A percentile compares a stretch with the other conserved stretches of the same genome.
Conservation (phyloP, 2,113 vertebrate species). For the Empidonax alnorum region DNA sequence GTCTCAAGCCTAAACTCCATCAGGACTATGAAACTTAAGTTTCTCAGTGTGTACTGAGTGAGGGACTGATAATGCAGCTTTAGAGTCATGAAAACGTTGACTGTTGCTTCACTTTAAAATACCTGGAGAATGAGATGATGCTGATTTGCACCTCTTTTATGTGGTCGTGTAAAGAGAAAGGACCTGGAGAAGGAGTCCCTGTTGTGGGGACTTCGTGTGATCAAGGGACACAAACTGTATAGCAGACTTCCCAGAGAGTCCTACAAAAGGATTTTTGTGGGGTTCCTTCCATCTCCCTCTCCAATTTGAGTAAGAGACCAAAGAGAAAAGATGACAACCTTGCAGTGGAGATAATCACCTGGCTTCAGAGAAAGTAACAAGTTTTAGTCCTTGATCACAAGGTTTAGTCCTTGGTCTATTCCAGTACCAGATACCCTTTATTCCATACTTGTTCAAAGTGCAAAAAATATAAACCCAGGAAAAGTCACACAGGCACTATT, state of each 20-base stretch:
- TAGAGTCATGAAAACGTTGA: not conserved
- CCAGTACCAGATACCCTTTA: not conserved
- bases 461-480: not conserved
- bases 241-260: not conserved
- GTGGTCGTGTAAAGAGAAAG: not conserved
- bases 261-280: not conserved
- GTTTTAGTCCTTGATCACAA: not conserved
- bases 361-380: not conserved
- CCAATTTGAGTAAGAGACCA: not conserved
- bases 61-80: not conserved
- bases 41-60: not conserved
- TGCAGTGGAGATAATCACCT: not conserved
- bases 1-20: not conserved
- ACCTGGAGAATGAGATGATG: not conserved
- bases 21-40: not conserved
- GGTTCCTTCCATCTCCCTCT: not conserved
- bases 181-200: not conserved
- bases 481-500: not conserved
- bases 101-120: not conserved
- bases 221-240: not conserved
- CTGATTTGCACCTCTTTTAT: not conserved
- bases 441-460: not conserved
- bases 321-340: not conserved
- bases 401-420: not conserved
- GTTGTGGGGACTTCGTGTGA: not conserved